Conservation (phyloP, 2,888 invertebrate species). For the Drosophila cognata region DNA sequence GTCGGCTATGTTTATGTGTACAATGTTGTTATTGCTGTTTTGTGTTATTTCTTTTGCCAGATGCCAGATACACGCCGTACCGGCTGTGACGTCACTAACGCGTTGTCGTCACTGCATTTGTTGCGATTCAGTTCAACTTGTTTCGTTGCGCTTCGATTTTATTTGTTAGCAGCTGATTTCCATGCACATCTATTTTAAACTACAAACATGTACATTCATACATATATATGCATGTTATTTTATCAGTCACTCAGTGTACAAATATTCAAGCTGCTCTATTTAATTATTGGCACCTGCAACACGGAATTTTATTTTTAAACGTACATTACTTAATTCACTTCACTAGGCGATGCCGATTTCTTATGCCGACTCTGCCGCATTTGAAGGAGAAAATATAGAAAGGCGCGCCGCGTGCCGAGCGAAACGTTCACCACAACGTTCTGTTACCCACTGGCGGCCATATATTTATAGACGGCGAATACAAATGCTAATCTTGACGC, state of each 20-base stretch:
- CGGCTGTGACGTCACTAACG: slow-evolving; percentile 71
- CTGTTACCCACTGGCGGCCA: slow-evolving; percentile 49
- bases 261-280: slow-evolving; percentile 42
- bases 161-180: slow-evolving; percentile 67
- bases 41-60: slow-evolving; percentile 64
- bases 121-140: slow-evolving; percentile 40
- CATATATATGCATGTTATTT: slow-evolving; percentile 48
- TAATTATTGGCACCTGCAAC: slow-evolving; percentile 54
- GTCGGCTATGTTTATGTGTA: slow-evolving; percentile 38
- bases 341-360: slow-evolving; percentile 53
- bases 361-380: slow-evolving; percentile 45
- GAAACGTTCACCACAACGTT: slow-evolving; percentile 64
- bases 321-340: slow-evolving; percentile 66
- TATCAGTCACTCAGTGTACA: slow-evolving; percentile 57
- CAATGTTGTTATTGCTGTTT: slow-evolving; percentile 45
- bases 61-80: slow-evolving; percentile 54
- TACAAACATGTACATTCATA: slow-evolving; percentile 11
- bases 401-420: slow-evolving; percentile 19
- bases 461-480: slow-evolving; percentile 67
- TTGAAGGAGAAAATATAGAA: slow-evolving; percentile 15
- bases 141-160: slow-evolving; percentile 28
- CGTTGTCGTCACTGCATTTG: slow-evolving; percentile 49
- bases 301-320: slow-evolving; percentile 69
- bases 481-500: slow-evolving; percentile 67
- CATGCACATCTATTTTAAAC: slow-evolving; percentile 62